Conservation (phyloP, 2,797 vertebrate genomes). For the Spinus pinus region DNA sequence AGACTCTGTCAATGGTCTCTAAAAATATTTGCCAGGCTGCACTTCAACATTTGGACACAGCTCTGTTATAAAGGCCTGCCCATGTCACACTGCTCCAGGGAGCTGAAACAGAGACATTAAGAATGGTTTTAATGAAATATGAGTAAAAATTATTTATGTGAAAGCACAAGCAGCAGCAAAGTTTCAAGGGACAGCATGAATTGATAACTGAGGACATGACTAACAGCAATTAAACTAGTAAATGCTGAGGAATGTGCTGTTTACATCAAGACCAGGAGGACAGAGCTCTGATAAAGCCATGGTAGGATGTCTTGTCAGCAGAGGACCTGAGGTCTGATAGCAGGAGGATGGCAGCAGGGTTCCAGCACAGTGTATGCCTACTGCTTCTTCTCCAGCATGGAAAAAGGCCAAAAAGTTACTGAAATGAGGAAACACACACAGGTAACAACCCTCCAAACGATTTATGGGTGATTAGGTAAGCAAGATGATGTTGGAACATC, state of each 20-base stretch:
- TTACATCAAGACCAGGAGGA: not conserved
- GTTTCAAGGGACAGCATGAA: not conserved
- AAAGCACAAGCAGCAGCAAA: not conserved
- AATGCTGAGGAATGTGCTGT: constrained; percentile 26
- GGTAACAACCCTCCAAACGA: not conserved
- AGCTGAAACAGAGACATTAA: not conserved
- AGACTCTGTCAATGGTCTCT: not conserved
- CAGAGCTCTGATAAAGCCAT: not conserved
- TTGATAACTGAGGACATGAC: not conserved
- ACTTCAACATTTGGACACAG: not conserved
- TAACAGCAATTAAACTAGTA: not conserved
- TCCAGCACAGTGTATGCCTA: fast-evolving
- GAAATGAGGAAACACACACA: not conserved
- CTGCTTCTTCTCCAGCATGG: not conserved
- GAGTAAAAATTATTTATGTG: not conserved
- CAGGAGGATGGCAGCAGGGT: not conserved
- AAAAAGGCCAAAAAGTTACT: not conserved
- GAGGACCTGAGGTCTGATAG: not conserved
- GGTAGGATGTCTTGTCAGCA: not conserved
- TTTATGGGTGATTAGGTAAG: not conserved
- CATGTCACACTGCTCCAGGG: fast-evolving
- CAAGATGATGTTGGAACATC: not conserved
- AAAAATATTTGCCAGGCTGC: not conserved
- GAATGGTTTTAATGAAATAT: not conserved
- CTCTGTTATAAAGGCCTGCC: fast-evolving